phyloP scores from a whole-genome alignment of 2,888 invertebrate genomes.

The Drosophila paranaensis region DNA sequence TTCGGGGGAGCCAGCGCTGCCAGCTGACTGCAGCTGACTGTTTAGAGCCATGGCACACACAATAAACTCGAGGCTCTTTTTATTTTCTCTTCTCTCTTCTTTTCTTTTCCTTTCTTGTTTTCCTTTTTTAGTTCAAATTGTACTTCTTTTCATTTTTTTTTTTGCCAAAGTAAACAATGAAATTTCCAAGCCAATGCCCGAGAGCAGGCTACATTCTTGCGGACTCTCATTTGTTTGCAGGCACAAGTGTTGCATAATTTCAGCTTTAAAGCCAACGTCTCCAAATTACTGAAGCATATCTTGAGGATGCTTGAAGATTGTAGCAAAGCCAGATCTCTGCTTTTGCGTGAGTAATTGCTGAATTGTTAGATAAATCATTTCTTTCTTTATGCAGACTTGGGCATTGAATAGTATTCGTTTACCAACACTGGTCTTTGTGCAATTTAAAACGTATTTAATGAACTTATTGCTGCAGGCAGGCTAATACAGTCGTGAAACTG shows the following conservation, averaged over 20 bases:
- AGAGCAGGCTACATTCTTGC: slow-evolving; percentile 43
- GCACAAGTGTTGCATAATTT: slow-evolving; percentile 42
- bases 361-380: slow-evolving; percentile 13
- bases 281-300: slow-evolving; percentile 7
- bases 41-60: slow-evolving; percentile 16
- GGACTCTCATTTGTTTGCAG: not conserved
- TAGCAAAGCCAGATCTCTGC: not conserved
- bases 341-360: not conserved
- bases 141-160: slow-evolving; percentile 15
- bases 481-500: too few species aligned
- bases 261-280: slow-evolving; percentile 1
- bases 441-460: not conserved
- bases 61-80: slow-evolving; percentile 11
- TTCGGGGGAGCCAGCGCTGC: slow-evolving; percentile 19
- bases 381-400: not conserved
- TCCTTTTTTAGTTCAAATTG: slow-evolving; percentile 32
- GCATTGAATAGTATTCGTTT: not conserved
- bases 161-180: slow-evolving; percentile 32
- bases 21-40: slow-evolving; percentile 34
- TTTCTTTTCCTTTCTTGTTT: not conserved
- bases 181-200: slow-evolving; percentile 23
- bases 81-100: slow-evolving; percentile 2
- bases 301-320: not conserved
- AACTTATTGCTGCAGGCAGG: too few species aligned
- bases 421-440: not conserved